These are phyloP conservation scores for Halcyon leucocephala DNA, from an alignment of 2,797 vertebrate genomes.

Conservation along the genomic window DNA sequence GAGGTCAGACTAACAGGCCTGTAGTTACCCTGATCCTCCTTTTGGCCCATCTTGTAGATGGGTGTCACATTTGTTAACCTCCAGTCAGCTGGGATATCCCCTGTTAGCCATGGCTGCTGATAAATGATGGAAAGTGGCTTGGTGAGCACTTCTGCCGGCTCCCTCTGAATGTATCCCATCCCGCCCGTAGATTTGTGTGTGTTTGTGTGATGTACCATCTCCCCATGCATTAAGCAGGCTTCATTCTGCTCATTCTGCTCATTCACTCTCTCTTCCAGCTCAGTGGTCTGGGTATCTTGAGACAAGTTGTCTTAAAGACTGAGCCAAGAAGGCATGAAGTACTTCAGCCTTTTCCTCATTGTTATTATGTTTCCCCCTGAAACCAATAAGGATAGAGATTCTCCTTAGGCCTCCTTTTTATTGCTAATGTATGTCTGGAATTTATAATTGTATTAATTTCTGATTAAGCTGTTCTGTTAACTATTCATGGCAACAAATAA, in stretches of 20 bases:
- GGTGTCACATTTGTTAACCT: background rate
- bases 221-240: background rate
- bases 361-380: fast-evolving
- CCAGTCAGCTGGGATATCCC: background rate
- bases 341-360: background rate
- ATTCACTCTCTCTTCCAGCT: background rate
- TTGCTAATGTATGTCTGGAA: background rate
- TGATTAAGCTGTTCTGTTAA: background rate
- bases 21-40: background rate
- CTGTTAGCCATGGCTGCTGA: background rate
- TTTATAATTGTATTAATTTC: background rate
- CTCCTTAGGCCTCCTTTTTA: background rate
- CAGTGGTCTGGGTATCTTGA: background rate
- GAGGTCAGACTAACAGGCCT: background rate
- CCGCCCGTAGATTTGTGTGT: background rate
- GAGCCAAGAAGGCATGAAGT: background rate
- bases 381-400: background rate
- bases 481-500: background rate
- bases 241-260: background rate
- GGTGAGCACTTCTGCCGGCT: background rate
- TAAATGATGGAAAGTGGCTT: background rate
- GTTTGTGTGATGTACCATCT: background rate
- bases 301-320: background rate
- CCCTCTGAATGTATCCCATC: background rate
- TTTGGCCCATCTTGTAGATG: background rate